Conservation (phyloP, 2,113 vertebrate genomes). For the Struthio camelus region DNA sequence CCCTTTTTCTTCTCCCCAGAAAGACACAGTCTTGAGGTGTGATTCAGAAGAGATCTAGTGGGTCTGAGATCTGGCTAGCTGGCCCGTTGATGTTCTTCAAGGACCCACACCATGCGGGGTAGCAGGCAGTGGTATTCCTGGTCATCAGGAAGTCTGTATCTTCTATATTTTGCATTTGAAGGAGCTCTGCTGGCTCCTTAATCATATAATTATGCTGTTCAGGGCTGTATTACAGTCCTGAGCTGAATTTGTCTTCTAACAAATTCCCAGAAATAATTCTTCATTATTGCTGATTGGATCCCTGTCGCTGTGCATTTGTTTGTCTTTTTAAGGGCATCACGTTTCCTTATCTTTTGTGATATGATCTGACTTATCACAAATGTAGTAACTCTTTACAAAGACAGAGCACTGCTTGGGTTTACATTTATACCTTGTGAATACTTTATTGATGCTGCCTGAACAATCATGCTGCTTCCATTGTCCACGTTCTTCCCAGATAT, state of each 20-base stretch:
- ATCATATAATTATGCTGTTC: background rate
- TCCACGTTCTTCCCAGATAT: background rate
- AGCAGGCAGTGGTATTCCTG: background rate
- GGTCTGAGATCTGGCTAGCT: background rate
- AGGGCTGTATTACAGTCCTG: background rate
- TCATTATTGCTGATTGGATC: background rate
- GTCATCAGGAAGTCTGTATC: background rate
- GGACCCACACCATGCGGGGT: background rate
- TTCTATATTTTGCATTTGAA: background rate
- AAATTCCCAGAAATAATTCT: background rate
- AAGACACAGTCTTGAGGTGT: background rate
- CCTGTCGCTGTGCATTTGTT: background rate
- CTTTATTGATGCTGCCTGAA: background rate
- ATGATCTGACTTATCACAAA: background rate
- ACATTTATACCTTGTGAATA: background rate
- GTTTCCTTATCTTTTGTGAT: background rate
- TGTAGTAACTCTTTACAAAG: background rate
- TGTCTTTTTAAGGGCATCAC: background rate
- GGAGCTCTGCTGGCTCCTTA: background rate
- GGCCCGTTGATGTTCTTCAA: background rate
- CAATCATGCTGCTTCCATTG: background rate
- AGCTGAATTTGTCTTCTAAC: background rate
- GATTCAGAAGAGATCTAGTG: background rate
- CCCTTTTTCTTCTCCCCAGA: background rate
- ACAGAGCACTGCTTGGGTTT: background rate